Conservation (phyloP, 2,888 invertebrate species). For the Caenorhabditis japonica region DNA sequence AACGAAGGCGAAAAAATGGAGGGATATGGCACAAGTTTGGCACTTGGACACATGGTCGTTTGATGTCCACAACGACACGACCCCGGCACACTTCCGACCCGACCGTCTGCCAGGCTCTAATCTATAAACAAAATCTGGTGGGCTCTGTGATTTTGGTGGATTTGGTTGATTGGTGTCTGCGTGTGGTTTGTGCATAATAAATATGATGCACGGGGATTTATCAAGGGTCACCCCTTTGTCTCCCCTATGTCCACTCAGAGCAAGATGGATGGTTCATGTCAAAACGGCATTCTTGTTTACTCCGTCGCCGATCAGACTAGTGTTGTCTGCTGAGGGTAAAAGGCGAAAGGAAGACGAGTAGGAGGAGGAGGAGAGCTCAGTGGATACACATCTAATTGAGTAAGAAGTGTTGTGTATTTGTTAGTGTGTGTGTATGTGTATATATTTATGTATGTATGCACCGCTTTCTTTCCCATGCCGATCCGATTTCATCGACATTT, state of each 20-base stretch:
- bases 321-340: conserved; percentile 44
- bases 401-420: conserved; percentile 49
- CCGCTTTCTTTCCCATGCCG: conserved; percentile 35
- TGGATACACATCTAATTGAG: conserved; percentile 54
- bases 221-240: conserved; percentile 48
- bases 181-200: conserved; percentile 33
- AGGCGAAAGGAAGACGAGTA: too few relatives aligned
- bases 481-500: conserved; percentile 48
- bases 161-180: too few relatives aligned
- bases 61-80: conserved; percentile 50
- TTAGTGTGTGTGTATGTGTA: conserved; percentile 26
- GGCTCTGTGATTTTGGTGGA: too few relatives aligned
- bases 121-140: conserved; percentile 52
- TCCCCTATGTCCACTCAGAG: conserved; percentile 16
- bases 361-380: too few relatives aligned
- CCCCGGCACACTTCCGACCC: conserved; percentile 22
- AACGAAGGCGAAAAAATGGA: conserved; percentile 21
- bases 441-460: background rate
- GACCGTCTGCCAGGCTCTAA: conserved; percentile 16
- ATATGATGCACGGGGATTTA: conserved; percentile 45
- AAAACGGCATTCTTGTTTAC: conserved; percentile 50
- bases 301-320: conserved; percentile 18
- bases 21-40: background rate
- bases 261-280: conserved; percentile 52
- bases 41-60: conserved; percentile 40